These are phyloP conservation scores for Drosophila putrida DNA, from an alignment of 2,888 invertebrate species.

Conservation along the genomic window DNA sequence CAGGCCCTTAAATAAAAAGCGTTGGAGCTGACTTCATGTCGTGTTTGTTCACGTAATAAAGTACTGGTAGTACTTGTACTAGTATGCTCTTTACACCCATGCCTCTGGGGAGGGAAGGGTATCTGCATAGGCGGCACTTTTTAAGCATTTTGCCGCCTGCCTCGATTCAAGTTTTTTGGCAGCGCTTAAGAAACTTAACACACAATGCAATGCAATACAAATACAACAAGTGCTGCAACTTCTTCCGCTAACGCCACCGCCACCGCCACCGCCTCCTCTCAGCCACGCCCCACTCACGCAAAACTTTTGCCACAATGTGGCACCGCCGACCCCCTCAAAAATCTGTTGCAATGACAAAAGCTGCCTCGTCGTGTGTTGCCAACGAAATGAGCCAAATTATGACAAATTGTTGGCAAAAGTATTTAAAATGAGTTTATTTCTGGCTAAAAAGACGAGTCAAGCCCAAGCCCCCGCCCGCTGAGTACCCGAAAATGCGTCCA, in stretches of 20 bases:
- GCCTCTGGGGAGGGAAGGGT: slow-evolving; percentile 8
- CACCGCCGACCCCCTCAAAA: slow-evolving; percentile 9
- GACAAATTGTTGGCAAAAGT: slow-evolving; percentile 80
- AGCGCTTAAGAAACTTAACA: slow-evolving; percentile 74
- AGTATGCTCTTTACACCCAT: neutral
- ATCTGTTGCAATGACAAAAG: slow-evolving; percentile 59
- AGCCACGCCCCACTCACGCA: slow-evolving; percentile 31
- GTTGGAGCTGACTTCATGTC: slow-evolving; percentile 33
- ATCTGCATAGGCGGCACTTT: slow-evolving; percentile 71
- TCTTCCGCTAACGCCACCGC: neutral
- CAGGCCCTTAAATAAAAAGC: slow-evolving; percentile 36
- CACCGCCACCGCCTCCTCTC: neutral
- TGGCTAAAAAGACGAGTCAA: slow-evolving; percentile 37
- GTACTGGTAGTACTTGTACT: slow-evolving; percentile 19
- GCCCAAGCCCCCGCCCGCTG: neutral
- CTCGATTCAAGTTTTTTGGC: slow-evolving; percentile 72
- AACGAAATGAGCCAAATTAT: slow-evolving; percentile 78
- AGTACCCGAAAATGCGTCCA: slow-evolving; percentile 1
- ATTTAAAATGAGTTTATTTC: slow-evolving; percentile 80
- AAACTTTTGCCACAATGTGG: slow-evolving; percentile 41
- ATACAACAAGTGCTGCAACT: slow-evolving; percentile 33
- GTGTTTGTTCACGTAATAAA: slow-evolving; percentile 58
- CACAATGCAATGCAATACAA: slow-evolving; percentile 50
- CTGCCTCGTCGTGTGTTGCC: slow-evolving; percentile 46
- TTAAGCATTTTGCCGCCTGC: slow-evolving; percentile 57